Base-by-base conservation (phyloP, 2,797 vertebrate genomes). In the Semotilus atromaculatus region DNA sequence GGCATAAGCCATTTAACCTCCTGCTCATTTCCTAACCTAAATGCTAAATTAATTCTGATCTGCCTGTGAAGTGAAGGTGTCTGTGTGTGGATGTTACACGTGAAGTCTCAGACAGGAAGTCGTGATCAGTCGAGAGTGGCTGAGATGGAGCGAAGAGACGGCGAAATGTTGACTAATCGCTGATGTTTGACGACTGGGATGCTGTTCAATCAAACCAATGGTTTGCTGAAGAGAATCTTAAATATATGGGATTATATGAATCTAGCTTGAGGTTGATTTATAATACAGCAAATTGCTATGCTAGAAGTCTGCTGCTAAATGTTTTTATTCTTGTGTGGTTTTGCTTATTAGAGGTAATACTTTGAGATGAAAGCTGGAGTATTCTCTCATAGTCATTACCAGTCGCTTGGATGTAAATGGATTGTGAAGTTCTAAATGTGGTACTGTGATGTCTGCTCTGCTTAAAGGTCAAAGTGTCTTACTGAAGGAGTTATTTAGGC, bases 1-100 rank as follows among this genome's bases (percentile, higher is more conserved):
- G 76, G 10, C n/a, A 1, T 60, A 45, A 78, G 36, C 21, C 2
- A 40, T 82, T 81, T 89, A 86, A 86, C 38, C 43, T 45, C 13
- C 19, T 36, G 43, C 43, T 45, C 43, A 45, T 45, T 45, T 45
- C 4, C 43, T 45, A 45, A 45, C 64, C 48, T 90, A 86, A 88
- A 88, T 89, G 90, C 91, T 92, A 90, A 93, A 92, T 94, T 89
- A 94, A 93, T 92, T 90, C 48, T 23, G 86, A 75, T 85, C 83
- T 88, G 87, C 88, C 89, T 89, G 86, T 88, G 90, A 92, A 91
- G 84, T 80, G 87, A 79, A 67, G 90, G 68, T 85, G 90, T 85
- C 88, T 92, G 90, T 92, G 90, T 51, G 62, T 23, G 14, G 45
- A 79, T 66, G 26, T 31, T 34, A 53, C 18, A 31, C 48, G 53